These are phyloP conservation scores for Lasius platythorax DNA, from an alignment of 2,888 invertebrate species.

Conservation along the genomic window DNA sequence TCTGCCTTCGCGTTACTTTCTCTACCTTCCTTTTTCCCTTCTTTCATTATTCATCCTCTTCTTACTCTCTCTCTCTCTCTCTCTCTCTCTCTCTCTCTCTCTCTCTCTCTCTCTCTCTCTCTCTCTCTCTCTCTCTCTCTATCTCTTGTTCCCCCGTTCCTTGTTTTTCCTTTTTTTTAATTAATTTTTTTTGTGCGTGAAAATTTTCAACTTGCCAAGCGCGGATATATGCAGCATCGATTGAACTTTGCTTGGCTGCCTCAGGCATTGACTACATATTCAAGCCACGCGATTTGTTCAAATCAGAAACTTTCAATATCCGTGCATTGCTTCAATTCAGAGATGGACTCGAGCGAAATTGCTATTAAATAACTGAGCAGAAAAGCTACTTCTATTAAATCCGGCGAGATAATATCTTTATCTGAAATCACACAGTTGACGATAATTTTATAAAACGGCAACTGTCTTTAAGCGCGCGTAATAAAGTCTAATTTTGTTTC, in stretches of 20 bases:
- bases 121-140: neutral
- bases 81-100: neutral
- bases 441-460: conserved; percentile 1
- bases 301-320: conserved; percentile 67
- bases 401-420: neutral
- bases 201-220: conserved; percentile 61
- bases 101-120: conserved; percentile 8
- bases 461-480: neutral
- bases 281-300: conserved; percentile 62
- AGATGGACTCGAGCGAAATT: conserved; percentile 27
- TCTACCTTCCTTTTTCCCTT: neutral
- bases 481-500: conserved; percentile 5
- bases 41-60: conserved; percentile 20
- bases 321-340: conserved; percentile 52
- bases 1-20: neutral
- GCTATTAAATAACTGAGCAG: conserved; percentile 39
- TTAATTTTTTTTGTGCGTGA: conserved; percentile 16
- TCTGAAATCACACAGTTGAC: neutral
- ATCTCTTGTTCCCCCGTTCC: conserved; percentile 11
- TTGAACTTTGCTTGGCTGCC: conserved; percentile 63
- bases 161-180: conserved; percentile 10
- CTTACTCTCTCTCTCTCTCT: neutral
- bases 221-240: conserved; percentile 60
- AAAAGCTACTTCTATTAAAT: conserved; percentile 10
- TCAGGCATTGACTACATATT: conserved; percentile 62